phyloP scores from a whole-genome alignment of 2,113 vertebrate species.

The Oreotrochilus melanogaster region DNA sequence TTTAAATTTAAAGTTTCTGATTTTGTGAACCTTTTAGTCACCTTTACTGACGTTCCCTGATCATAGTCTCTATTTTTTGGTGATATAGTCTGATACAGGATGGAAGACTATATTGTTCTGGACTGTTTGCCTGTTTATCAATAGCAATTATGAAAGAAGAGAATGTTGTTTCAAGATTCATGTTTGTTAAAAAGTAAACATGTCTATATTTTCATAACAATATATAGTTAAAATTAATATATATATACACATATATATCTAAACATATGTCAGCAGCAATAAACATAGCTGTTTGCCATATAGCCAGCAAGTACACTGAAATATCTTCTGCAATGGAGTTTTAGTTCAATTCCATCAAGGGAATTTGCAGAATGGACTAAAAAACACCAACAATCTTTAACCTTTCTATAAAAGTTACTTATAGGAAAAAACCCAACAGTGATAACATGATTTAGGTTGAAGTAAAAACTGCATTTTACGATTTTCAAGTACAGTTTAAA shows the following conservation, averaged over 20 bases:
- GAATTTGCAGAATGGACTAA: not conserved
- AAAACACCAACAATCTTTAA: not conserved
- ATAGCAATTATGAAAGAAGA: not conserved
- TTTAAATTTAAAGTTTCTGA: not conserved
- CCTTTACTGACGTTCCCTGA: not conserved
- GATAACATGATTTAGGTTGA: not conserved
- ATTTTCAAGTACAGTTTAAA: not conserved
- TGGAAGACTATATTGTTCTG: not conserved
- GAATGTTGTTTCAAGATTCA: not conserved
- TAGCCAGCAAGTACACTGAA: not conserved
- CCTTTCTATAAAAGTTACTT: not conserved
- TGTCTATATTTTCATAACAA: not conserved
- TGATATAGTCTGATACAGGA: not conserved
- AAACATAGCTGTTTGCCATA: not conserved
- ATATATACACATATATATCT: not conserved
- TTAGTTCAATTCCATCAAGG: not conserved
- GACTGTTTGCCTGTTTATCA: not conserved
- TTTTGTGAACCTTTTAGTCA: not conserved
- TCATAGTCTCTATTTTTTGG: not conserved
- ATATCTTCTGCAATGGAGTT: not conserved
- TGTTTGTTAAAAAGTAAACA: not conserved
- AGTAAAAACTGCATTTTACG: not conserved
- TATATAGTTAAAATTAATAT: not conserved
- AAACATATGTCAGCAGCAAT: not conserved
- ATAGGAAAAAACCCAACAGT: not conserved